Evolutionary conservation across 2,888 invertebrate species (phyloP).

Genomic region (Zaprionus obscuricornis): DNA sequence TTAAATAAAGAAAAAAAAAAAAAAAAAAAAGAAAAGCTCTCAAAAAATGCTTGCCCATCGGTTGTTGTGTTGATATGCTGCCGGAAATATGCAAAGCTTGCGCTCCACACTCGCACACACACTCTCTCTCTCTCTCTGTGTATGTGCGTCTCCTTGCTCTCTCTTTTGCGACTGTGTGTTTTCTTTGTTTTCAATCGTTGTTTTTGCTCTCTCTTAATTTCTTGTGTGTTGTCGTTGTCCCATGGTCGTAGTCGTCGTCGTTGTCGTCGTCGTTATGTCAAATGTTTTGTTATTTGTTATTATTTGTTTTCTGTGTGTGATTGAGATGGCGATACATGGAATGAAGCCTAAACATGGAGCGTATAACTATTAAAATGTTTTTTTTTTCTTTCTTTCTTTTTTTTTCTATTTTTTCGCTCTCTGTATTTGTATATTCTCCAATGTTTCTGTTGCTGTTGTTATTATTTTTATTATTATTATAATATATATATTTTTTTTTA

Average conservation of each 20-base stretch:
- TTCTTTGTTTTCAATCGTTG: too few relatives aligned
- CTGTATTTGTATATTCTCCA: constrained; percentile 14
- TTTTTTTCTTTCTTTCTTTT: neutral
- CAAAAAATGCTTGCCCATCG: constrained; percentile 68
- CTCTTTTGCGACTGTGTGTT: too few relatives aligned
- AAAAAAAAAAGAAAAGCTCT: constrained; percentile 48
- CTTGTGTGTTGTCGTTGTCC: constrained; percentile 15
- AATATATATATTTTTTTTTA: constrained; percentile 19
- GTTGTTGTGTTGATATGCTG: constrained; percentile 49
- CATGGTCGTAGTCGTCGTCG: constrained; percentile 25
- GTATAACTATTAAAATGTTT: constrained; percentile 30
- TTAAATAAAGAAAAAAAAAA: constrained; percentile 9
- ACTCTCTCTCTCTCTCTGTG: constrained; percentile 6
- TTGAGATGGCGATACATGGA: constrained; percentile 32
- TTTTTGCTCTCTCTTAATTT: constrained; percentile 5
- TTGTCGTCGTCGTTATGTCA: constrained; percentile 53
- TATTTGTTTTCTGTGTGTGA: constrained; percentile 42
- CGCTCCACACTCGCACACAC: neutral
- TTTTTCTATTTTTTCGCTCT: constrained; percentile 6
- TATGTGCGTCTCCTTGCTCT: too few relatives aligned
- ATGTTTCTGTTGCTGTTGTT: too few relatives aligned
- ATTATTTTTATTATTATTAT: constrained; percentile 26
- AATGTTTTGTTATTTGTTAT: constrained; percentile 59
- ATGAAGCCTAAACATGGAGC: constrained; percentile 36
- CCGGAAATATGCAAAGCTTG: constrained; percentile 71